These are phyloP conservation scores for Temnothorax nylanderi DNA, from an alignment of 1,140 invertebrate genomes.

Conservation along the genomic window DNA sequence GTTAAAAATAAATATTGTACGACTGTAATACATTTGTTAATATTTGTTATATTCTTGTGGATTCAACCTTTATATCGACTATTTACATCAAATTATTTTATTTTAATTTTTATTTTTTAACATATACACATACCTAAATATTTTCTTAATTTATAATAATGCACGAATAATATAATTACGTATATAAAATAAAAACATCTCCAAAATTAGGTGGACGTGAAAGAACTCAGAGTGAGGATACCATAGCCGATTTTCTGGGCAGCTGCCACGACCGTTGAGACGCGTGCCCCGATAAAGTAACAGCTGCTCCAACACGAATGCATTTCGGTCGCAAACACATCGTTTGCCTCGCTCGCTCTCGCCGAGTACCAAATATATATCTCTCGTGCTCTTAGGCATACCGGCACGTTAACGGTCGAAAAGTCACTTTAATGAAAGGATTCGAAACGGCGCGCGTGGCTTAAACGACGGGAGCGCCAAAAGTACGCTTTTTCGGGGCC, in stretches of 20 bases:
- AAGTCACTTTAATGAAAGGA: slow-evolving; percentile 64
- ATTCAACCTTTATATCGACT: not conserved
- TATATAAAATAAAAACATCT: not conserved
- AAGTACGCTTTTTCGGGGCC: not conserved
- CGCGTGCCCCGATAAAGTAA: slow-evolving; percentile 80
- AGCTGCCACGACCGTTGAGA: slow-evolving; percentile 84
- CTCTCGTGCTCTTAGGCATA: slow-evolving; percentile 33
- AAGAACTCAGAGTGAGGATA: slow-evolving; percentile 74
- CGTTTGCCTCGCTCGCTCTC: slow-evolving; percentile 63
- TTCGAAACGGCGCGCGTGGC: slow-evolving; percentile 30
- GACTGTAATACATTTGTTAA: not conserved
- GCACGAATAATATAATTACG: not conserved
- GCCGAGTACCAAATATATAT: slow-evolving; percentile 18
- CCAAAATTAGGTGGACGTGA: not conserved
- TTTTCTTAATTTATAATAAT: slow-evolving; percentile 13
- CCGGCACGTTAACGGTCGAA: slow-evolving; percentile 67
- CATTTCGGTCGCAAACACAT: slow-evolving; percentile 70
- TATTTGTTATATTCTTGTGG: not conserved
- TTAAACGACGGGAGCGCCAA: not conserved
- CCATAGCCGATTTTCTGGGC: slow-evolving; percentile 79
- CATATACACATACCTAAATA: not conserved
- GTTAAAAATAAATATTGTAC: not conserved
- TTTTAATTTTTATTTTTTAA: not conserved
- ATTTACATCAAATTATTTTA: not conserved
- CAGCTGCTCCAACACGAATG: slow-evolving; percentile 78